These are phyloP conservation scores for Amphipyra berbera DNA, from an alignment of 2,888 invertebrate genomes.

Conservation along the genomic window DNA sequence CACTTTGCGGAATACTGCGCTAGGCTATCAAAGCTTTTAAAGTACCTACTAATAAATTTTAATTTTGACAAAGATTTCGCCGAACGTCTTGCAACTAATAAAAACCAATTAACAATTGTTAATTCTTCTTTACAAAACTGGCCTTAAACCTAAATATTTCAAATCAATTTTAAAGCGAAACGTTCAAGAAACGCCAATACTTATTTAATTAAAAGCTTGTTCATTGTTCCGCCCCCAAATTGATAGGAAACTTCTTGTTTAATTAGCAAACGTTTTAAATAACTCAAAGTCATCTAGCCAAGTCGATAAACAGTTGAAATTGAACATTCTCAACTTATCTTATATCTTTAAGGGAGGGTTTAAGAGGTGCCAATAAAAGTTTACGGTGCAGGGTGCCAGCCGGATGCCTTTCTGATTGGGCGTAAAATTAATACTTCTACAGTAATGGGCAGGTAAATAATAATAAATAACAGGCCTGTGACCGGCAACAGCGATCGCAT, in stretches of 20 bases:
- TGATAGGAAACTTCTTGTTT: slow-evolving; percentile 66
- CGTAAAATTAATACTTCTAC: too few species aligned
- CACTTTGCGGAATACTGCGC: too few species aligned
- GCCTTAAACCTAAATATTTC: slow-evolving; percentile 56
- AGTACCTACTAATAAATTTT: not conserved
- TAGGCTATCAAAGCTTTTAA: too few species aligned
- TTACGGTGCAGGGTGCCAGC: not conserved
- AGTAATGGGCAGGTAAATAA: too few species aligned
- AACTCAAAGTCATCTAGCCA: slow-evolving; percentile 67
- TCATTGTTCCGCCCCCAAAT: slow-evolving; percentile 64
- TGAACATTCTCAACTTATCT: slow-evolving; percentile 48
- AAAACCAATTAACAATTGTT: slow-evolving; percentile 5
- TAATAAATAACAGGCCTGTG: too few species aligned
- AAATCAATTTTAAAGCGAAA: slow-evolving; percentile 70
- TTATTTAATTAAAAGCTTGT: slow-evolving; percentile 79
- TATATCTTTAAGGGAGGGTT: slow-evolving; percentile 26
- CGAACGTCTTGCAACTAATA: slow-evolving; percentile 1
- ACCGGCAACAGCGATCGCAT: too few species aligned
- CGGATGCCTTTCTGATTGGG: not conserved
- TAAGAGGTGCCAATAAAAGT: slow-evolving; percentile 1
- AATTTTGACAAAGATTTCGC: not conserved
- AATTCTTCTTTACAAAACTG: slow-evolving; percentile 10
- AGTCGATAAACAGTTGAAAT: slow-evolving; percentile 59
- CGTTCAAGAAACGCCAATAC: slow-evolving; percentile 72
- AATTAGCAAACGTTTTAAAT: slow-evolving; percentile 72